phyloP scores from a whole-genome alignment of 2,888 invertebrate species.

The Mythimna albipuncta region DNA sequence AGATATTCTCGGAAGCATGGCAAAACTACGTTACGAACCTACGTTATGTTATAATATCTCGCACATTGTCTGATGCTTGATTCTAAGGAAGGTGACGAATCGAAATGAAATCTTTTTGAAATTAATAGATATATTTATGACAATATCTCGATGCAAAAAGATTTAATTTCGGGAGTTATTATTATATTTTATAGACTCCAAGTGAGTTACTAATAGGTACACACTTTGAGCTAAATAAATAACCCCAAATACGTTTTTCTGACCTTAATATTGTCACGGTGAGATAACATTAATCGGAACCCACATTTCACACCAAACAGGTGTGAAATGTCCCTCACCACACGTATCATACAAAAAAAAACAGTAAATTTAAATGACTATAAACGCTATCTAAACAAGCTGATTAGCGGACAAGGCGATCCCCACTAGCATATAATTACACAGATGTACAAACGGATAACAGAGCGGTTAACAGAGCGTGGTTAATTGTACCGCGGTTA shows the following conservation, averaged over 20 bases:
- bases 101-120: too few relatives aligned
- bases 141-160: too few relatives aligned
- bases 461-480: slow-evolving; percentile 51
- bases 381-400: slow-evolving; percentile 37
- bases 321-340: slow-evolving; percentile 9
- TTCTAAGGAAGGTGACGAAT: too few relatives aligned
- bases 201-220: too few relatives aligned
- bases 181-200: too few relatives aligned
- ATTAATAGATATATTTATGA: too few relatives aligned
- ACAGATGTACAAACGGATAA: slow-evolving; percentile 61
- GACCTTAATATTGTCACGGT: neutral
- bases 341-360: neutral
- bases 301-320: slow-evolving; percentile 28
- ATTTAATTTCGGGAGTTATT: too few relatives aligned
- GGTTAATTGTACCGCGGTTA: slow-evolving; percentile 47
- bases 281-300: slow-evolving; percentile 5
- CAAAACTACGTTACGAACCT: too few relatives aligned
- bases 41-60: too few relatives aligned
- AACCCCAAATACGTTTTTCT: neutral
- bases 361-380: slow-evolving; percentile 14
- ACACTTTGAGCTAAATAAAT: neutral
- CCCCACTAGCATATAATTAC: slow-evolving; percentile 42
- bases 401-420: slow-evolving; percentile 54
- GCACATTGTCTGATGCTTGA: too few relatives aligned
- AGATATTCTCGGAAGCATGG: too few relatives aligned